Evolutionary conservation across 1,140 invertebrate genomes (phyloP).

Genomic region (Theocolax elegans): DNA sequence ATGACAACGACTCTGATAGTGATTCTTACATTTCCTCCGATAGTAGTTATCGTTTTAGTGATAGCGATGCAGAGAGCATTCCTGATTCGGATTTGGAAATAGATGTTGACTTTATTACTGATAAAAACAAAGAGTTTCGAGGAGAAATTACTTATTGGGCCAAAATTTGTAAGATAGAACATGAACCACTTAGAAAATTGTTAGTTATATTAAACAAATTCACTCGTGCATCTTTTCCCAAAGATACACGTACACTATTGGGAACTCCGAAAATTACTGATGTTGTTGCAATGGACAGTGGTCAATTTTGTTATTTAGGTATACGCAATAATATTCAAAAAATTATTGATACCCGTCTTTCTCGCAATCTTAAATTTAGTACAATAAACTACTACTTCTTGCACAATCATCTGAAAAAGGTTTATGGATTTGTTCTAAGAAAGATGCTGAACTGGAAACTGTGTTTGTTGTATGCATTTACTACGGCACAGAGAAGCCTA

Average conservation of each 20-base stretch:
- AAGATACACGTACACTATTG: background rate
- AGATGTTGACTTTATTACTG: no score
- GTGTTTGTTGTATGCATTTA: background rate
- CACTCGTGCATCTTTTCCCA: background rate
- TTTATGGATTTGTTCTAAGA: background rate
- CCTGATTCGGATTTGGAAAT: background rate
- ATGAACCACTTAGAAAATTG: background rate
- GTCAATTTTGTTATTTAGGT: constrained; percentile 11
- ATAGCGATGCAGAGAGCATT: background rate
- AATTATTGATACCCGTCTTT: constrained; percentile 3
- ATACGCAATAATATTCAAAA: background rate
- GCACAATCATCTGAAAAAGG: no score
- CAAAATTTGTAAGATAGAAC: background rate
- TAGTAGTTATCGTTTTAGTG: background rate
- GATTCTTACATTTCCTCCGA: no score
- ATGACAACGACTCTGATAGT: no score
- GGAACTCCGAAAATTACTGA: constrained; percentile 10
- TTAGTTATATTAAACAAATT: background rate
- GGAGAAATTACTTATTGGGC: background rate
- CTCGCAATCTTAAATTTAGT: background rate
- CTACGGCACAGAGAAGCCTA: background rate
- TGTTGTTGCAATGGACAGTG: background rate
- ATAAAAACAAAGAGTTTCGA: background rate
- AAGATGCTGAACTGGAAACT: background rate
- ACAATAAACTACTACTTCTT: background rate